Conservation (phyloP, 2,888 invertebrate genomes). For the Perizoma affinitatum region DNA sequence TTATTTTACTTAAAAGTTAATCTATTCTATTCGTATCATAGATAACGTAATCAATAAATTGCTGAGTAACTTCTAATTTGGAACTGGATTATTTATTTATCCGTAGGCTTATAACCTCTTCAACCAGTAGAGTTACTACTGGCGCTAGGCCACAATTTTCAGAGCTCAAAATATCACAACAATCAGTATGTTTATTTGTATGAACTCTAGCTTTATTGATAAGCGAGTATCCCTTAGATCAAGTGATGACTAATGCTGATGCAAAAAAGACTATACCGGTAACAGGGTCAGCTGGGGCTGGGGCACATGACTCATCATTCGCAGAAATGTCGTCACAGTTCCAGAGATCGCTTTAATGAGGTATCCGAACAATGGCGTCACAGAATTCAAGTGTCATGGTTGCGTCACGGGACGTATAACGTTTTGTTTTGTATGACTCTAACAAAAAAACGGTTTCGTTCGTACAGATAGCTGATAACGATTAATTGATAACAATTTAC, state of each 20-base stretch:
- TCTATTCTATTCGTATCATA: too few relatives aligned
- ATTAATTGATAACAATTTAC: constrained; percentile 33
- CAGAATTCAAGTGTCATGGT: constrained; percentile 47
- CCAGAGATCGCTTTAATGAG: constrained; percentile 54
- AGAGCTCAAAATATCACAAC: constrained; percentile 28
- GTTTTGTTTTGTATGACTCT: constrained; percentile 8
- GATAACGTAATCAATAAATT: too few relatives aligned
- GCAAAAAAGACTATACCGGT: constrained; percentile 64
- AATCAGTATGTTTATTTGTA: constrained; percentile 40
- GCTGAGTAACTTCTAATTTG: too few relatives aligned
- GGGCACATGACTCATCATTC: constrained; percentile 67
- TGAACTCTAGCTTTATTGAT: constrained; percentile 62
- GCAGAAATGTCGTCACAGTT: constrained; percentile 71
- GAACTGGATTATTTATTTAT: constrained; percentile 2
- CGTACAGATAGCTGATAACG: constrained; percentile 43
- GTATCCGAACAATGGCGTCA: constrained; percentile 51
- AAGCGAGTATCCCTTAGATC: constrained; percentile 56
- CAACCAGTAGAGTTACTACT: constrained; percentile 7
- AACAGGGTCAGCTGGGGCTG: constrained; percentile 61
- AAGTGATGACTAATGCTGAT: constrained; percentile 68
- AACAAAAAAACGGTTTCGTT: constrained; percentile 29
- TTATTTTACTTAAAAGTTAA: too few relatives aligned
- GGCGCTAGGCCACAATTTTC: neutral
- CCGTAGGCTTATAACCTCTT: constrained; percentile 17
- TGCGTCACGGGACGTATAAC: constrained; percentile 53